phyloP scores from a whole-genome alignment of 30 jellyfish, hydroid and myxozoan species.

The Euphysa ruthae region DNA sequence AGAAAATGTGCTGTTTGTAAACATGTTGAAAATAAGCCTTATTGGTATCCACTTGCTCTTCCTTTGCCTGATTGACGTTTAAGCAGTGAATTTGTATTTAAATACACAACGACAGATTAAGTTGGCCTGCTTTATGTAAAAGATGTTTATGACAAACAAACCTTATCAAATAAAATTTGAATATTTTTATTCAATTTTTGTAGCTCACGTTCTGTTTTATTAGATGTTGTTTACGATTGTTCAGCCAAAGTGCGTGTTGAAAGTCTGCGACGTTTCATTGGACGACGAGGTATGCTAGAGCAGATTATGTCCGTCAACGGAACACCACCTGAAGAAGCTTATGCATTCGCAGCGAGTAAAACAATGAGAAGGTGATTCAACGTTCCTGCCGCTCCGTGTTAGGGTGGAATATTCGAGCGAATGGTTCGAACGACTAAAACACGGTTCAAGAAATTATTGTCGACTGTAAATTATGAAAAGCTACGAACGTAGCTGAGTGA shows the following conservation, averaged over 20 bases:
- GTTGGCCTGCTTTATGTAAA: too few species aligned
- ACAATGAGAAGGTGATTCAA: constrained; percentile 11
- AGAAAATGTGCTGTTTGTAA: constrained; percentile 3
- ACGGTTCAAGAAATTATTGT: too few species aligned
- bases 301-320: constrained; percentile 13
- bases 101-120: constrained; percentile 8
- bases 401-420: too few species aligned
- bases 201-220: too few species aligned
- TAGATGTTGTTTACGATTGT: too few species aligned
- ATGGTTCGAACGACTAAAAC: too few species aligned
- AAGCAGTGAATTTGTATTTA: constrained; percentile 7
- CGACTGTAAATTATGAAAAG: too few species aligned
- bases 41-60: constrained; percentile 12
- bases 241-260: constrained; percentile 1
- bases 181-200: constrained; percentile 21
- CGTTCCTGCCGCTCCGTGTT: constrained; percentile 27
- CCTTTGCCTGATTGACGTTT: constrained; percentile 37
- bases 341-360: not conserved
- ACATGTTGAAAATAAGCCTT: not conserved
- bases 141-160: not conserved
- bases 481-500: too few species aligned
- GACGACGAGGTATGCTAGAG: constrained; percentile 10
- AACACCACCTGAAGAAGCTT: not conserved
- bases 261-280: constrained; percentile 12
- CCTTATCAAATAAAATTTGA: constrained; percentile 15